Evolutionary conservation across 2,113 vertebrate species (phyloP), one percentile per base, ranked within the genome.

Genomic region (Herpailurus yagouaroundi): DNA sequence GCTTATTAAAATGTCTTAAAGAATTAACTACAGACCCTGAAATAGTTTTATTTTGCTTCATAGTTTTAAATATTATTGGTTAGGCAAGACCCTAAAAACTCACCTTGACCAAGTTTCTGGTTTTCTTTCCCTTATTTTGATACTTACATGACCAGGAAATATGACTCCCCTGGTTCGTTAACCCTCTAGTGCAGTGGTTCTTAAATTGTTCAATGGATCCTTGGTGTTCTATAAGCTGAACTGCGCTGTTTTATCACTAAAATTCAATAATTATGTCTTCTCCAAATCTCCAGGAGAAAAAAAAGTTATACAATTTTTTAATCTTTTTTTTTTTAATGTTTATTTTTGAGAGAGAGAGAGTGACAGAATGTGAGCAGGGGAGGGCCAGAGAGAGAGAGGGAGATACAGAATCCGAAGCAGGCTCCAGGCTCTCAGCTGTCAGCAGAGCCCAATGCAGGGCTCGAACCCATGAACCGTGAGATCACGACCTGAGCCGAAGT

Each of bases 111-210:
- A 79, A 38, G 21, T 79, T n/a, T 77, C 29, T 57, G 5, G 5
- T 76, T 95, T 48, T 96, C 52, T 91, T 64, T 60, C n/a, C 57
- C 50, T 82, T 89, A 57, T 95, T 87, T 95, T 63, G 91, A 50
- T 29, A 57, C 23, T 86, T 76, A 91, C 9, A 81, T 23, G 29
- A 91, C 13, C 21, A 74, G n/a, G n/a, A 60, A 93, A 48, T 33
- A 82, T 4, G 36, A 18, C 15, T 83, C 13, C 16, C 2, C 48
- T 91, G 33, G 21, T 91, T 80, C 90, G 31, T 31, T 66, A 83
- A 73, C 25, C n/a, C n/a, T 89, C 21, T 19, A 55, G 33, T 10
- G 33, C 23, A 38, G 13, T 83, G 19, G 7, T 64, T 97, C 73
- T 91, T 45, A 84, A 86, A 73, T 74, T 87, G 19, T 18, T 27